Conservation (phyloP, 2,113 vertebrate genomes). For the Pluvianellus socialis region DNA sequence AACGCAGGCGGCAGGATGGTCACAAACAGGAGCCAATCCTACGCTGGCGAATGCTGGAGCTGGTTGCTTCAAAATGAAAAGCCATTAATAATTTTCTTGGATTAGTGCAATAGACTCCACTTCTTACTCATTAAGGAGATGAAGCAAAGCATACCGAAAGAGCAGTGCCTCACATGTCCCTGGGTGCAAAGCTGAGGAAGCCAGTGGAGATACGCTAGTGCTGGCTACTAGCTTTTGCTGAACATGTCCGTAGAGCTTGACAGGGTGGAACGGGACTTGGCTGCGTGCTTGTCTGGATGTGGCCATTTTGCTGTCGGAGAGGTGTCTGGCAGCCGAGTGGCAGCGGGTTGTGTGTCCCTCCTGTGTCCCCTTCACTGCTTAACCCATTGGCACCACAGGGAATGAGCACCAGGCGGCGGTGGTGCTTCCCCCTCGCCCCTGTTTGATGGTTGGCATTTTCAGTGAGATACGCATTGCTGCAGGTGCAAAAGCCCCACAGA, state of each 20-base stretch:
- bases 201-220: neutral
- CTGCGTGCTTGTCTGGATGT: fast-evolving
- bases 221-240: neutral
- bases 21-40: constrained; percentile 40
- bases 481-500: neutral
- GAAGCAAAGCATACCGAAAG: neutral
- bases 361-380: neutral
- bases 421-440: neutral
- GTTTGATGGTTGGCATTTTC: neutral
- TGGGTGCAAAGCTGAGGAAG: neutral
- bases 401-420: neutral
- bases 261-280: neutral
- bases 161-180: neutral
- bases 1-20: constrained; percentile 43
- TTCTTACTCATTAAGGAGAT: neutral
- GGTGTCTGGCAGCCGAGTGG: neutral
- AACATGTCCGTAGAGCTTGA: neutral
- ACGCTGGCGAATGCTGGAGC: constrained; percentile 7
- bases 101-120: neutral
- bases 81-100: constrained; percentile 45
- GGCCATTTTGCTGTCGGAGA: neutral
- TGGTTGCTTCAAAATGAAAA: neutral
- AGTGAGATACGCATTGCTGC: fast-evolving
- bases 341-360: neutral
- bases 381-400: neutral